Conservation (phyloP, 2,797 vertebrate genomes). For the Gallinago stenura region DNA sequence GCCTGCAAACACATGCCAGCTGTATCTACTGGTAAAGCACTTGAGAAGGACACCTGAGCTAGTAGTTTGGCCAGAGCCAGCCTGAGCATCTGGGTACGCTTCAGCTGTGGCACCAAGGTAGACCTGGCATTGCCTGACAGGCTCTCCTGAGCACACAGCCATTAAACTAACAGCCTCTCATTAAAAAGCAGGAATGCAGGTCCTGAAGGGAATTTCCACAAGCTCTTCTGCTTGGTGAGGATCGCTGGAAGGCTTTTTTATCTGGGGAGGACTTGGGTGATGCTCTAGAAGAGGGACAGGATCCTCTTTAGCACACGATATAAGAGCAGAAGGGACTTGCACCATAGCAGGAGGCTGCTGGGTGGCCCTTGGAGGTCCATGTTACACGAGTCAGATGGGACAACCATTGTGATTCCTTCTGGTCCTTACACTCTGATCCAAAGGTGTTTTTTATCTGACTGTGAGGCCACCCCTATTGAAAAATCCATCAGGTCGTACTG, state of each 20-base stretch:
- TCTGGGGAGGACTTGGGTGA: not conserved
- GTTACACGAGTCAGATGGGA: not conserved
- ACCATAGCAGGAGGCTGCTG: not conserved
- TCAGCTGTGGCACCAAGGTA: not conserved
- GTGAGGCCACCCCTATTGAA: not conserved
- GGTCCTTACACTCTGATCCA: not conserved
- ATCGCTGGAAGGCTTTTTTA: not conserved
- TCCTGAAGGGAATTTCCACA: not conserved
- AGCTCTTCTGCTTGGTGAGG: not conserved
- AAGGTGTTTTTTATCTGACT: not conserved
- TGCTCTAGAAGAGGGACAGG: not conserved
- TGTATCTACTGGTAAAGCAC: not conserved
- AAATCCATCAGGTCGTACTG: not conserved
- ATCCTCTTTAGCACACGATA: not conserved
- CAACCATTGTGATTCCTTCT: not conserved
- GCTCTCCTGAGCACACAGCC: not conserved
- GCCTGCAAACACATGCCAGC: rapidly evolving
- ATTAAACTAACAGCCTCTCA: not conserved
- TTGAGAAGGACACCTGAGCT: not conserved
- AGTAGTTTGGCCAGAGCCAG: not conserved
- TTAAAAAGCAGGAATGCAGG: not conserved
- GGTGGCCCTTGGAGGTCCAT: not conserved
- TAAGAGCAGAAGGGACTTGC: not conserved
- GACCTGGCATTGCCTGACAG: not conserved
- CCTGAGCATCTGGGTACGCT: not conserved